phyloP scores from a whole-genome alignment of 2,888 invertebrate species.

The Idaea aversata region DNA sequence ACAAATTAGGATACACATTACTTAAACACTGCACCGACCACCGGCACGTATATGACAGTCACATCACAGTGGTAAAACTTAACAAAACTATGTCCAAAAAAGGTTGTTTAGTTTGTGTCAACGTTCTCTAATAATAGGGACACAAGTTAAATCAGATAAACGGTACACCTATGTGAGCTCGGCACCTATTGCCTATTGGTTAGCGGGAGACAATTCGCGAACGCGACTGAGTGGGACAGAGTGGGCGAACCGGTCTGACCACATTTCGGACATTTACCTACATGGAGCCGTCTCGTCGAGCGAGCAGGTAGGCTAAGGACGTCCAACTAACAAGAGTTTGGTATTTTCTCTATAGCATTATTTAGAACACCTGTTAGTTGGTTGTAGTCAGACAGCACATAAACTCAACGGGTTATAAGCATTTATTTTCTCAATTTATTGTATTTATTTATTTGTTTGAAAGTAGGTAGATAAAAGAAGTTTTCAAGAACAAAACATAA shows the following conservation, averaged over 20 bases:
- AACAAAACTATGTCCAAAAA: not conserved
- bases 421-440: too few species aligned
- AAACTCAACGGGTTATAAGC: too few species aligned
- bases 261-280: slow-evolving; percentile 52
- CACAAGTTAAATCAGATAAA: slow-evolving; percentile 57
- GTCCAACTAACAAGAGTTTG: not conserved
- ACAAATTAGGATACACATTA: not conserved
- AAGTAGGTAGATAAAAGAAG: too few species aligned
- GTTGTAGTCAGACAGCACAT: too few species aligned
- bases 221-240: slow-evolving; percentile 65
- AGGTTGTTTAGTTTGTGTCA: slow-evolving; percentile 1
- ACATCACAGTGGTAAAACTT: not conserved
- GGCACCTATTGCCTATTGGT: slow-evolving; percentile 62
- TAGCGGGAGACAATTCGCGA: slow-evolving; percentile 73
- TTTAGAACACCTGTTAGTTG: too few species aligned
- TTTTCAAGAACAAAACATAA: too few species aligned
- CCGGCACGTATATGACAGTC: not conserved
- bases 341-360: not conserved
- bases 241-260: slow-evolving; percentile 73
- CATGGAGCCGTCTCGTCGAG: slow-evolving; percentile 25
- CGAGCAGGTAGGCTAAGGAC: slow-evolving; percentile 41
- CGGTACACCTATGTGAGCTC: slow-evolving; percentile 40
- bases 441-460: too few species aligned
- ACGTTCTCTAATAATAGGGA: slow-evolving; percentile 37
- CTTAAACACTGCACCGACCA: not conserved